A percentile compares a stretch with the other conserved stretches of the same genome.
These are phyloP conservation scores for Centropus unirufus DNA, from an alignment of 2,113 vertebrate species.

Conservation along the genomic window DNA sequence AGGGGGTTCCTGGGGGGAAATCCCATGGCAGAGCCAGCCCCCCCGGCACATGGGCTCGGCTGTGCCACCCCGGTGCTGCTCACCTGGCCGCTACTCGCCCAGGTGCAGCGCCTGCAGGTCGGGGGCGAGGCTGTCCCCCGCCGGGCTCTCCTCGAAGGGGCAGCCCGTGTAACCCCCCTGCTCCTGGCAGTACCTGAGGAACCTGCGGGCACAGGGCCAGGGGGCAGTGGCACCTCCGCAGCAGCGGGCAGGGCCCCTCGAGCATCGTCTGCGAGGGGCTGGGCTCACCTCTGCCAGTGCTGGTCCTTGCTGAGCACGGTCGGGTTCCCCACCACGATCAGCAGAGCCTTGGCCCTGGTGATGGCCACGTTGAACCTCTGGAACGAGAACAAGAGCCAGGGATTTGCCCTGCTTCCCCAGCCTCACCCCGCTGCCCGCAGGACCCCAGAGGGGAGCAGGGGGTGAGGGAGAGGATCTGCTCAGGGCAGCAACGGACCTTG, in stretches of 20 bases:
- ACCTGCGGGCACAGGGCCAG: slow-evolving; percentile 54
- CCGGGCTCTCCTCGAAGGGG: slow-evolving; percentile 57
- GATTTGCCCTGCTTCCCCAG: not conserved
- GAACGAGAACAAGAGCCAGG: not conserved
- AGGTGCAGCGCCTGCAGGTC: slow-evolving; percentile 56
- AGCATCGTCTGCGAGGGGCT: not conserved
- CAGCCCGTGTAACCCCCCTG: slow-evolving; percentile 76
- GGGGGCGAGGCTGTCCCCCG: not conserved
- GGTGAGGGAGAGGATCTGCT: not conserved
- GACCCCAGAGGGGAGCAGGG: not conserved
- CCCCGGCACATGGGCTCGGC: too few species aligned
- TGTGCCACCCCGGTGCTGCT: not conserved
- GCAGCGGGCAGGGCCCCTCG: not conserved
- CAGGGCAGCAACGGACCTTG: slow-evolving; percentile 71
- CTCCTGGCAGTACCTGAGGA: slow-evolving; percentile 84
- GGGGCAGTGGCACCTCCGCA: not conserved
- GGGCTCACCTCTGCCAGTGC: slow-evolving; percentile 82
- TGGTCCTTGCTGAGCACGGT: slow-evolving; percentile 80
- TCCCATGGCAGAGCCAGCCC: not conserved
- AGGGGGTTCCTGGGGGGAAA: not conserved
- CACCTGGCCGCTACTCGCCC: slow-evolving; percentile 51
- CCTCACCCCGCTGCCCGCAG: not conserved
- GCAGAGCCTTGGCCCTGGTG: slow-evolving; percentile 90
- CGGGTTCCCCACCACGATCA: slow-evolving; percentile 93
- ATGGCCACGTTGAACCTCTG: slow-evolving; percentile 95